Evolutionary conservation across 2,888 invertebrate genomes (phyloP), one percentile per base, ranked within the genome.

Genomic region (Pollenia angustigena): DNA sequence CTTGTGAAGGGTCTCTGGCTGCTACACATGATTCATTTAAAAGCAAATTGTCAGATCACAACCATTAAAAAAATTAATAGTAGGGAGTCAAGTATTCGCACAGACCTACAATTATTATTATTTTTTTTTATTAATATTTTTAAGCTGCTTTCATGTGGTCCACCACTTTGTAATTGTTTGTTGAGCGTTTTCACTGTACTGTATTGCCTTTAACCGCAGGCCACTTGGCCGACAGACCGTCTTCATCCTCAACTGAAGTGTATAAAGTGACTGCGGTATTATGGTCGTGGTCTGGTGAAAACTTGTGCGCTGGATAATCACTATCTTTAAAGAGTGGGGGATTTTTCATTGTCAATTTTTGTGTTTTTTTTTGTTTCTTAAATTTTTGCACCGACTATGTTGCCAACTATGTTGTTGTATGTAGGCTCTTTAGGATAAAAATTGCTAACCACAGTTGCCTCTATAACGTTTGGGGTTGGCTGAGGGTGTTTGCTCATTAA

Each of bases 401-500:
- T 52, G 23, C 12, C 9, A 6, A 48, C 8, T 62, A 62, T 62
- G 14, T 18, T 42, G 32, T 42, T 44, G 50, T 14, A n/a, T 11
- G 7, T 62, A 12, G 42, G 60, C 40, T 52, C 46, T 75, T 32
- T 64, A 48, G 18, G 9, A 64, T 60, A 56, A 56, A 72, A 64
- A 60, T 52, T 75, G 52, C 42, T 71, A 60, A 12, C 2, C 44
- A 48, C 71, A 54, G 32, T 72, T 81, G 64, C 54, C 32, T 81
- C 54, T 2, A 16, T 52, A 16, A 14, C 46, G 3, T 80, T 86
- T 80, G 80, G 80, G 86, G 75, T 80, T 80, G 83, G 83, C 75
- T 76, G 83, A 83, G 83, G 83, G 83, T 86, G 83, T 86, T 76
- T 76, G 75, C 83, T 86, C 83, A 86, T 86, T 83, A 86, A 86